Base-by-base conservation (phyloP, 2,797 vertebrate species). In the Eulemur coronatus region DNA sequence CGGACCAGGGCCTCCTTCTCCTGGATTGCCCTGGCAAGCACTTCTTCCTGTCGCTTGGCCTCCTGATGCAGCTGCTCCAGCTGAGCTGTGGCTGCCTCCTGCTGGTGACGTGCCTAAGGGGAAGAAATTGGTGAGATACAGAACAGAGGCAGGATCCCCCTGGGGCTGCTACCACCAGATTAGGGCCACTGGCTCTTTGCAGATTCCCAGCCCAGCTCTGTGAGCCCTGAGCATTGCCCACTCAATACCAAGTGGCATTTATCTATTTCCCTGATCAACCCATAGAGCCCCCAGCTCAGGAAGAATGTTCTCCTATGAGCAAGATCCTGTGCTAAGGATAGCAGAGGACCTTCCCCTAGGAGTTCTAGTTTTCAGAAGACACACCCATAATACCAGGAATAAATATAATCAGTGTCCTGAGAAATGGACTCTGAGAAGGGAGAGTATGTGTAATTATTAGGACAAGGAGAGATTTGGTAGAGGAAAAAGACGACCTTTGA, bases 1-100 rank as follows among this genome's bases (percentile, higher is more conserved):
- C 92, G 98, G 28, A 97, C 98, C 33, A 99, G 97, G 57, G 98
- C 91, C 67, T 99, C 99, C 95, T 98, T 98, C 97, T 99, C 98
- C 41, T 97, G 96, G 48, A 97, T 96, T 5, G 81, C 96, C 84
- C n/a, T 98, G 85, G 94, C 97, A 70, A 97, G 89, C 0, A 76
- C 52, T 4, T 98, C 97, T 98, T 97, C 82, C 33, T 73, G 46
- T 59, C 82, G 91, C 30, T 88, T 91, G 87, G 98, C 95, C 95
- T 99, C 98, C 90, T 97, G 94, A 72, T 88, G 97, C 67, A 96
- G 93, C 93, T 98, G 98, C 92, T 98, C 98, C 96, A 99, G 96
- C 86, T 98, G 97, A 76, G 72, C 70, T 72, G 96, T 89, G 33
- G 98, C 94, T 0, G 1, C 57, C 65, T 92, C 98, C 75, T 96